A percentile compares a stretch with the other conserved stretches of the same genome.
phyloP scores from a whole-genome alignment of 2,797 vertebrate genomes.

The Denticeps clupeoides region DNA sequence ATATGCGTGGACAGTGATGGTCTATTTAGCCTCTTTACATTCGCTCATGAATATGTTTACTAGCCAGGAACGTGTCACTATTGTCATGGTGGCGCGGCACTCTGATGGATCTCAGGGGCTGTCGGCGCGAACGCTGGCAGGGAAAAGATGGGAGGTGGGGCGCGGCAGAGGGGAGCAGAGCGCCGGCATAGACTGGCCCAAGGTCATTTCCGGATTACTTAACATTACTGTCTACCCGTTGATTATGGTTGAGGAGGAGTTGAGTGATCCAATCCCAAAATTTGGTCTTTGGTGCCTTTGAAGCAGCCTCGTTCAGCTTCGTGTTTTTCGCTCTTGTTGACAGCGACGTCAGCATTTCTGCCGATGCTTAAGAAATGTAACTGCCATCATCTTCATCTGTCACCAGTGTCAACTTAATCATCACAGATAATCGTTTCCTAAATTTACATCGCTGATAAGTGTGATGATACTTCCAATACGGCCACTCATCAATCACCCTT shows the following conservation, averaged over 20 bases:
- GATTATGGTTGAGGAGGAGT: no score
- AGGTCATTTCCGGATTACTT: slow-evolving; percentile 34
- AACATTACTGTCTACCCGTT: no score
- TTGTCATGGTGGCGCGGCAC: slow-evolving; percentile 24
- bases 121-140: slow-evolving; percentile 26
- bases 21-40: no score
- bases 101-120: slow-evolving; percentile 19
- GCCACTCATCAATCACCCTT: slow-evolving; percentile 10
- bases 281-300: no score
- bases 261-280: no score
- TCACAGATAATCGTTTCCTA: slow-evolving; percentile 7
- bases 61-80: slow-evolving; percentile 17
- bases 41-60: neutral
- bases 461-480: slow-evolving; percentile 8
- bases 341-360: neutral
- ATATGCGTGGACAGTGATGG: no score
- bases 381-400: slow-evolving; percentile 8
- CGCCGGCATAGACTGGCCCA: slow-evolving; percentile 29
- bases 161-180: no score
- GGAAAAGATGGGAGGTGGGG: no score
- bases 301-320: no score
- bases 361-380: neutral
- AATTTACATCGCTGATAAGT: slow-evolving; percentile 17
- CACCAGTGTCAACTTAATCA: slow-evolving; percentile 14
- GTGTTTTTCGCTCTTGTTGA: no score